Percentiles rank a stretch among this genome's conserved stretches.
Evolutionary conservation across 2,888 invertebrate genomes (phyloP).

Genomic region (Azorinus chamasolen): DNA sequence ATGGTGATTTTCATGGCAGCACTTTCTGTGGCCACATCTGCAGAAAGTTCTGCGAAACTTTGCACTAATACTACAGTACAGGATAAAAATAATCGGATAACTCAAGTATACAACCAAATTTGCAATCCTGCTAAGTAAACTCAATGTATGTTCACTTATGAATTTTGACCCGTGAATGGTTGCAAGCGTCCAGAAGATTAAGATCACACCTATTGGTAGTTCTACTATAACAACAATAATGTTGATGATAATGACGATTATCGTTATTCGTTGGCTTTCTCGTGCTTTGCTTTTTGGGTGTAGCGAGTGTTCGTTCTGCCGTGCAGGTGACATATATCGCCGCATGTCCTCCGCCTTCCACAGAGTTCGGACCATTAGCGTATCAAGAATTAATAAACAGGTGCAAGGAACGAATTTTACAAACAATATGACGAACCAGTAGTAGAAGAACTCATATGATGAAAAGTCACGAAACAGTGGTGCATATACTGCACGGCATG

Average conservation of each 20-base stretch:
- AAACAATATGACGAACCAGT: constrained; percentile 94
- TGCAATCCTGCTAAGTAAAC: constrained; percentile 88
- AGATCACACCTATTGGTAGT: constrained; percentile 84
- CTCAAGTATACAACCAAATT: constrained; percentile 96
- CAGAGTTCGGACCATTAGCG: constrained; percentile 94
- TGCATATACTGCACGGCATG: constrained; percentile 66
- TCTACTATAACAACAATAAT: constrained; percentile 86
- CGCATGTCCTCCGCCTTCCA: constrained; percentile 92
- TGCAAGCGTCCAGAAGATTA: constrained; percentile 92
- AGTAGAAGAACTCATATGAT: constrained; percentile 92
- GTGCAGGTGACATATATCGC: constrained; percentile 91
- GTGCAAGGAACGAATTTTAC: constrained; percentile 96
- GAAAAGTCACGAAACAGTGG: constrained; percentile 81
- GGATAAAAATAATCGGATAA: constrained; percentile 96
- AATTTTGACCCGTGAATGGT: constrained; percentile 66
- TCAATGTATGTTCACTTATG: constrained; percentile 59
- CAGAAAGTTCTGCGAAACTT: constrained; percentile 90
- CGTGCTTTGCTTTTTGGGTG: constrained; percentile 56
- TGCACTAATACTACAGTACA: constrained; percentile 97
- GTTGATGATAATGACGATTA: constrained; percentile 85
- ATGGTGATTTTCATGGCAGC: no score
- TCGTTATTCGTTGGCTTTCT: constrained; percentile 81
- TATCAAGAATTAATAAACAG: constrained; percentile 94
- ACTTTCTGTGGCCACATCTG: neutral
- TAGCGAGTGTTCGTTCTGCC: constrained; percentile 61